These are phyloP conservation scores for Lineus longissimus DNA, from an alignment of 1,140 invertebrate species.

Conservation along the genomic window DNA sequence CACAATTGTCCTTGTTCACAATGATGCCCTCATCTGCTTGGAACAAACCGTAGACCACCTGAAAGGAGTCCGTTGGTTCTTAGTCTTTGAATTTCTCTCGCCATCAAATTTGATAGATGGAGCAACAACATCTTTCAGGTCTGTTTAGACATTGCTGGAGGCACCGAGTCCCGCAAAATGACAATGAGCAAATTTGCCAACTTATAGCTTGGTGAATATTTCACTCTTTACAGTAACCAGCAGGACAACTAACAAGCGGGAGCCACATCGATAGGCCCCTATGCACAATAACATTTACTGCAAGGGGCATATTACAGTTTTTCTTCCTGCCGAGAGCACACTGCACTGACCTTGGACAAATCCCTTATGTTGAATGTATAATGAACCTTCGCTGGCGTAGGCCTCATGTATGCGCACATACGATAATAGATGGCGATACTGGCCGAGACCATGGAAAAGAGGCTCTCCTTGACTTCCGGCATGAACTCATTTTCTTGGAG, in stretches of 20 bases:
- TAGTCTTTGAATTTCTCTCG: background rate
- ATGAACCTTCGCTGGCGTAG: constrained; percentile 69
- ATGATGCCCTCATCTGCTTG: constrained; percentile 67
- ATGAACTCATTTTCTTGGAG: constrained; percentile 49
- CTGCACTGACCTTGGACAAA: constrained; percentile 67
- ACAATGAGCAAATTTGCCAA: too few relatives aligned
- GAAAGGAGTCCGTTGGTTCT: constrained; percentile 13
- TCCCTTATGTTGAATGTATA: constrained; percentile 84
- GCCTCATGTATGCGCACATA: constrained; percentile 44
- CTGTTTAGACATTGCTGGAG: too few relatives aligned
- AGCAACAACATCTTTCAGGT: too few relatives aligned
- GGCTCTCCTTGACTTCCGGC: constrained; percentile 47
- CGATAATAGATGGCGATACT: constrained; percentile 50
- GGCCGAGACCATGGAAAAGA: constrained; percentile 47
- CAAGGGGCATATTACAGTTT: too few relatives aligned
- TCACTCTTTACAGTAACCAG: too few relatives aligned
- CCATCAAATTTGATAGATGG: too few relatives aligned
- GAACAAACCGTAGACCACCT: constrained; percentile 70
- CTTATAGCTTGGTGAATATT: too few relatives aligned
- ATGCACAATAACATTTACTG: too few relatives aligned
- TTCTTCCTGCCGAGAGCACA: too few relatives aligned
- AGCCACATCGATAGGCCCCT: too few relatives aligned
- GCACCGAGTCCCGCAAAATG: too few relatives aligned
- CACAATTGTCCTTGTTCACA: constrained; percentile 57
- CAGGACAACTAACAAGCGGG: too few relatives aligned